Evolutionary conservation across 2,113 vertebrate species (phyloP).

Genomic region (Nothocercus julius): DNA sequence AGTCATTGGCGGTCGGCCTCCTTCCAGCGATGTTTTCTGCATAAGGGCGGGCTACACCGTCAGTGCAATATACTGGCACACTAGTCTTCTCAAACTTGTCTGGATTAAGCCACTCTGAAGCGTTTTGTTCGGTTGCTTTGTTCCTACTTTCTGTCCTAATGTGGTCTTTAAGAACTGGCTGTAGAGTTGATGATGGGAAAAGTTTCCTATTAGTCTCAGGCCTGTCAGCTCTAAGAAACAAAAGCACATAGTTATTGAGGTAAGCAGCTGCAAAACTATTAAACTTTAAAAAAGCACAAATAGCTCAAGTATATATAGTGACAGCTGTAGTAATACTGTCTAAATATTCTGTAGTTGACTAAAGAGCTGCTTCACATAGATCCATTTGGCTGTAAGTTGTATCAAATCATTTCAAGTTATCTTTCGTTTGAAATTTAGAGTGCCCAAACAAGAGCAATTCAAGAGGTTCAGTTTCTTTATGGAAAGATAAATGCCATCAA

Average conservation of each 20-base stretch:
- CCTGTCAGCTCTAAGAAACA: constrained; percentile 59
- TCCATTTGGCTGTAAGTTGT: background rate
- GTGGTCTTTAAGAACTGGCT: constrained; percentile 46
- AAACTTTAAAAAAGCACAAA: background rate
- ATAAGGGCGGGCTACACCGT: background rate
- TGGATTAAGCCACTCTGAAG: constrained; percentile 25
- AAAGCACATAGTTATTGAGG: background rate
- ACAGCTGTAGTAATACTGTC: background rate
- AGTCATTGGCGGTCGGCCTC: background rate
- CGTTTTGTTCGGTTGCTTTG: background rate
- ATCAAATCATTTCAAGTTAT: background rate
- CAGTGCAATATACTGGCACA: background rate
- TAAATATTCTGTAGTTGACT: background rate
- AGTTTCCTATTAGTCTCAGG: constrained; percentile 54
- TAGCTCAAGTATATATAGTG: background rate
- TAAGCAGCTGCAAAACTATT: background rate
- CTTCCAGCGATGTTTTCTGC: constrained; percentile 21
- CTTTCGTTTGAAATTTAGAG: background rate
- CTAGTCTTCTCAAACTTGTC: constrained; percentile 55
- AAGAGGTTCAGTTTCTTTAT: background rate
- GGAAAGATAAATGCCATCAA: background rate
- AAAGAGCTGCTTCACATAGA: background rate
- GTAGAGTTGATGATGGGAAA: constrained; percentile 35
- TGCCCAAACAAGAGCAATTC: background rate
- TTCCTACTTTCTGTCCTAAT: constrained; percentile 48